A percentile compares a stretch with the other conserved stretches of the same genome.
Conservation (phyloP, 2,113 vertebrate species). For the Lamprologus speciosus region DNA sequence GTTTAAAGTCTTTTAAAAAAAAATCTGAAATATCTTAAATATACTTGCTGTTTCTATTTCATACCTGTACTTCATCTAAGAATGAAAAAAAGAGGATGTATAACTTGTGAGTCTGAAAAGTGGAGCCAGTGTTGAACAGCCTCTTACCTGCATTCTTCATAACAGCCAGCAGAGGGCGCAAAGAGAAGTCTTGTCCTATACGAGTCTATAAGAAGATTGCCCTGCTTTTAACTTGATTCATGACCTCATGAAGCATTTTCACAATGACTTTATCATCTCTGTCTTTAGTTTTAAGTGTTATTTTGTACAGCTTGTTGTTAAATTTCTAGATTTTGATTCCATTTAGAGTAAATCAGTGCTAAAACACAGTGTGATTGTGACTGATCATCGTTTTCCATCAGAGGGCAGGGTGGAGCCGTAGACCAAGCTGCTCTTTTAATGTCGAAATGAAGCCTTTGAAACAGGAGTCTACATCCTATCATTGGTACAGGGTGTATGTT, state of each 20-base stretch:
- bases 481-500: neutral
- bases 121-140: neutral
- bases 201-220: neutral
- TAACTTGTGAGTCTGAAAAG: neutral
- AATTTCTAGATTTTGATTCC: neutral
- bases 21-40: neutral
- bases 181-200: neutral
- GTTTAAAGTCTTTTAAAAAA: fast-evolving
- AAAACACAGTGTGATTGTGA: neutral
- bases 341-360: neutral
- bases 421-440: neutral
- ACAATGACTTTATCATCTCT: neutral
- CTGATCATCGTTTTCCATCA: neutral
- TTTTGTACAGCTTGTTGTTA: neutral
- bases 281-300: neutral
- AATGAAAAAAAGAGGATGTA: neutral
- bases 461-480: neutral
- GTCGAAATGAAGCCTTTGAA: neutral
- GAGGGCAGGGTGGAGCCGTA: neutral
- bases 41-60: neutral
- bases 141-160: neutral
- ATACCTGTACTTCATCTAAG: neutral
- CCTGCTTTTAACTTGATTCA: neutral
- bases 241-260: neutral
- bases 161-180: neutral